phyloP scores from a whole-genome alignment of 2,113 vertebrate genomes.

The Hippocampus barbouri region DNA sequence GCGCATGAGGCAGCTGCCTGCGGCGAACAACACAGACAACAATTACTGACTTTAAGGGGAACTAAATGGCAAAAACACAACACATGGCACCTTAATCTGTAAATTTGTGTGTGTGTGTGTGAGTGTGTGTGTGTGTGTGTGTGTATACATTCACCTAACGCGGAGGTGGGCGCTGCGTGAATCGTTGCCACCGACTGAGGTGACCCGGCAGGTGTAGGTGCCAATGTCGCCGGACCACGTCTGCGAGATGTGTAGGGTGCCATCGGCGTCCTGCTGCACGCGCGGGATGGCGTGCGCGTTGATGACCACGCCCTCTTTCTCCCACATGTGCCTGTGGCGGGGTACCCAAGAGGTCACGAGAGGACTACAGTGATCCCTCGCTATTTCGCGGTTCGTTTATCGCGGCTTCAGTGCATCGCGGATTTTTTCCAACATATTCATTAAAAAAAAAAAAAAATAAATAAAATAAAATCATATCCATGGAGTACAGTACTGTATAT shows the following conservation, averaged over 20 bases:
- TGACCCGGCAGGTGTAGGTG: slow-evolving; percentile 90
- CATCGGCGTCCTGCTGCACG: slow-evolving; percentile 77
- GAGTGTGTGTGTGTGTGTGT: not conserved
- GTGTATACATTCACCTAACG: slow-evolving; percentile 76
- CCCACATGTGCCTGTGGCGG: slow-evolving; percentile 83
- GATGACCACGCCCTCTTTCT: slow-evolving; percentile 82
- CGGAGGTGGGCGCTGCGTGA: slow-evolving; percentile 88
- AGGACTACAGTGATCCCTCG: not conserved
- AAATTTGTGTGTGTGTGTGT: not conserved
- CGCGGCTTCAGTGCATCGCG: no score
- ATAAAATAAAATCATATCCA: no score
- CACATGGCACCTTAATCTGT: not conserved
- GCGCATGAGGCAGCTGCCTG: slow-evolving; percentile 90
- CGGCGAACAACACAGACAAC: not conserved
- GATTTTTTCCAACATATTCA: no score
- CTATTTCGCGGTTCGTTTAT: no score
- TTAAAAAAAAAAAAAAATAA: no score
- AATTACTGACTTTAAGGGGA: not conserved
- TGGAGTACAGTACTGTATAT: no score
- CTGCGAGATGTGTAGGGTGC: slow-evolving; percentile 94
- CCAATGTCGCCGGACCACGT: slow-evolving; percentile 98
- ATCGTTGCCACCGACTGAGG: slow-evolving; percentile 90
- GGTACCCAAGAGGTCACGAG: slow-evolving; percentile 3
- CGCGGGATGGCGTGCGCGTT: slow-evolving; percentile 76
- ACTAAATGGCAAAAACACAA: not conserved